Evolutionary conservation across 2,888 invertebrate species (phyloP), one percentile per base, ranked within the genome.

Genomic region (Mallateleia sp.): DNA sequence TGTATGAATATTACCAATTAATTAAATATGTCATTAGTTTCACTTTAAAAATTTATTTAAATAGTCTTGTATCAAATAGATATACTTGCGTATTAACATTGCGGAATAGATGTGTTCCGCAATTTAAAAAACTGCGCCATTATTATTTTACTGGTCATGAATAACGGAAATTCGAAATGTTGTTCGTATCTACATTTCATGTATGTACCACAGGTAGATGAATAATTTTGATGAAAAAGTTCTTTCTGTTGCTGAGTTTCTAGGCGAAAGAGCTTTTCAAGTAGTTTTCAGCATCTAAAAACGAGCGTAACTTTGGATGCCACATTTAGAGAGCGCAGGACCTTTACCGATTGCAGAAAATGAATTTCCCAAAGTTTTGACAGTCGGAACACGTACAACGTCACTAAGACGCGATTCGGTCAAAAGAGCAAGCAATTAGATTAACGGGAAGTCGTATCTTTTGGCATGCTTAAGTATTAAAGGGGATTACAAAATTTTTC

Each of bases 141-240:
- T 54, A 62, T 71, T 78, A 72, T 60, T 78, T 52, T 18, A 78
- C 56, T 50, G 11, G 32, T 78, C 79, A 79, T 74, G 84, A 85
- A 79, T 85, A 85, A 79, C 60, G 45, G 34, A 79, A 60, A 79
- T 45, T 34, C 45, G 75, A 67, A 72, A 83, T 79, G 58, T 72
- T 67, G 71, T 62, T 56, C 42, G 64, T 54, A 81, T 78, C 77
- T 81, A 64, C 66, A 77, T 85, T 62, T 66, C 78, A 64, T 42
- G 77, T 71, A 58, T 72, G 67, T 24, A 58, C 77, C 75, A 66
- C 83, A 69, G 58, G 77, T 62, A 72, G 83, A 87, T 87, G 83
- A 87, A 87, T 87, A 87, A 87, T 84, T 84, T 79, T 84, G 75
- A 79, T 80, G 83, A 83, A 75, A 74, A 82, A 86, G 81, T 82